Base-by-base conservation (phyloP, 2,113 vertebrate genomes). In the Aplodontia rufa region DNA sequence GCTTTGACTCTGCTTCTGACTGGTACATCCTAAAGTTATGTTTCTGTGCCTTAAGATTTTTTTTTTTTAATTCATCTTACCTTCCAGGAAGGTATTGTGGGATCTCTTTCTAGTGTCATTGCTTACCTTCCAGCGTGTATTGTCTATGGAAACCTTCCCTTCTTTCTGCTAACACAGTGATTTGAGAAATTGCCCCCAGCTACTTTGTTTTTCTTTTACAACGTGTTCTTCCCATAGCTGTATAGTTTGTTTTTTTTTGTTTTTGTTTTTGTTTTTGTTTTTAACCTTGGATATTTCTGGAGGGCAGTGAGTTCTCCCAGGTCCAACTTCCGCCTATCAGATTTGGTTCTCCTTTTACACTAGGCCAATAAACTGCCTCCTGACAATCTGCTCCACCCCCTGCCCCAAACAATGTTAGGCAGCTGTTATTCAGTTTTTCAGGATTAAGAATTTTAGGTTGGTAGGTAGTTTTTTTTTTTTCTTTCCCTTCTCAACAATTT, bases 181-280 rank as follows among this genome's bases (percentile, higher is more conserved):
- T 66, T n/a, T 89, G 49, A 74, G 30, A 85, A 74, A 45, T 40
- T 62, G 26, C 14, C 32, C 37, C 12, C 40, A 37, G 16, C n/a
- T 1, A 40, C 16, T 58, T 14, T 37, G 40, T 64, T 49, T 89
- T 90, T 62, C 35, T 62, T 80, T 83, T 32, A 42, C 28, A 42
- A 53, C 7, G 28, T 84, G 16, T 37, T 94, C 35, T 78, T 64
- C 26, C 22, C 45, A 37, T 47, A 5, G 37, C 45, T 53, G 5
- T n/a, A n/a, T 82, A 49, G 49, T 83, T 28, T 79, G 62, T 83
- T n/a, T 79, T 90, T 94, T 83, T 64, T n/a, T n/a, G n/a, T n/a
- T n/a, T n/a, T n/a, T 53, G 14, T 53, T 53, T 10, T 53, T 53
- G 14, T 53, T 53, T 10, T 53, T 53, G 14, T 53, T 79, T 89